Conservation (phyloP, 2,888 invertebrate species). For the Eumacrocentrus americanus region DNA sequence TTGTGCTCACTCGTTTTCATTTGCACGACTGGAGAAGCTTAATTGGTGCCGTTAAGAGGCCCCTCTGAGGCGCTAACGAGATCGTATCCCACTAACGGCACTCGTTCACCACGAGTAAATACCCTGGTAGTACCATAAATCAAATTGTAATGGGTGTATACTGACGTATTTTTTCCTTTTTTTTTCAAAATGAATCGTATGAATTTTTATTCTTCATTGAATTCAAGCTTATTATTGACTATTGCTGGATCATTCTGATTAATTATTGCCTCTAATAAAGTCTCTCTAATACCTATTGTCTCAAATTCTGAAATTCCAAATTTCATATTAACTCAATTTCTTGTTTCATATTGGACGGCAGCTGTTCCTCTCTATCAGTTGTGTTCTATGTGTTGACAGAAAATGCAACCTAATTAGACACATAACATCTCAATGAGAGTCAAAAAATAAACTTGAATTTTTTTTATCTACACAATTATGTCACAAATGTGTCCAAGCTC, state of each 20-base stretch:
- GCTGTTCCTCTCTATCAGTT: neutral
- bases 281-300: too few relatives aligned
- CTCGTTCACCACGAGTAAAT: slow-evolving; percentile 19
- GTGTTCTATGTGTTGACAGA: neutral
- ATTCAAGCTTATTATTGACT: slow-evolving; percentile 10
- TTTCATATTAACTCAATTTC: too few relatives aligned
- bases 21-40: slow-evolving; percentile 16
- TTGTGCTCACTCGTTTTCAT: slow-evolving; percentile 27
- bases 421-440: neutral
- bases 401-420: neutral
- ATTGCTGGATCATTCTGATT: neutral
- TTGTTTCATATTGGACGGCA: too few relatives aligned
- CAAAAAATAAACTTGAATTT: neutral
- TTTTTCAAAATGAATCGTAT: slow-evolving; percentile 2
- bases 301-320: too few relatives aligned
- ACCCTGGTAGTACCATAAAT: slow-evolving; percentile 18
- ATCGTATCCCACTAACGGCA: slow-evolving; percentile 20
- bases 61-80: slow-evolving; percentile 27
- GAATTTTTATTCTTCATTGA: slow-evolving; percentile 19
- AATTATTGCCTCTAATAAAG: too few relatives aligned
- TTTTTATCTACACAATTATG: slow-evolving; percentile 12
- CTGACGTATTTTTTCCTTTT: neutral
- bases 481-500: slow-evolving; percentile 31
- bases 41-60: slow-evolving; percentile 26
- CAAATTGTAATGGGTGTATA: neutral